These are phyloP conservation scores for Ennomos erosarius DNA, from an alignment of 2,888 invertebrate species.

Conservation along the genomic window DNA sequence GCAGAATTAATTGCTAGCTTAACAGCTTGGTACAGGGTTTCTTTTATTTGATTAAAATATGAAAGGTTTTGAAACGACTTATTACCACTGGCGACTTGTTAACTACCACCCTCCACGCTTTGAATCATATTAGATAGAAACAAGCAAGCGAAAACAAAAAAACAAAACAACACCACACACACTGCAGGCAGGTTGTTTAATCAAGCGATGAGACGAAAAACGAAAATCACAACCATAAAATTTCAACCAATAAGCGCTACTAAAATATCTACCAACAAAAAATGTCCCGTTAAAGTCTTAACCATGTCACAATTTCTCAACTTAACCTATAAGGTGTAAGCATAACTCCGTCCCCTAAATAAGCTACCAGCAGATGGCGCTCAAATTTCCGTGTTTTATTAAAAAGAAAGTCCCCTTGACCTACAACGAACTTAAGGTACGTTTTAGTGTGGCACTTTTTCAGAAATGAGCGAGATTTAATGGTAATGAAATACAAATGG, in stretches of 20 bases:
- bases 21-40: slow-evolving; percentile 17
- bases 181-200: too few relatives aligned
- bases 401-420: slow-evolving; percentile 60
- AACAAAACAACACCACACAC: too few relatives aligned
- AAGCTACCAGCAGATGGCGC: slow-evolving; percentile 60
- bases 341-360: slow-evolving; percentile 48
- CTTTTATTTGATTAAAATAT: slow-evolving; percentile 21
- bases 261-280: slow-evolving; percentile 21
- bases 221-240: too few relatives aligned
- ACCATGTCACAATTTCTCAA: slow-evolving; percentile 51
- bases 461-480: slow-evolving; percentile 35
- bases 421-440: slow-evolving; percentile 40
- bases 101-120: too few relatives aligned
- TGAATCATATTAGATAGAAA: too few relatives aligned
- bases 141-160: too few relatives aligned
- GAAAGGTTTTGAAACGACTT: slow-evolving; percentile 1
- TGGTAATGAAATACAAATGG: slow-evolving; percentile 36
- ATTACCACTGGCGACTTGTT: too few relatives aligned
- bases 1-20: slow-evolving; percentile 39
- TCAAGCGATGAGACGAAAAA: too few relatives aligned
- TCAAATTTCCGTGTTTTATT: slow-evolving; percentile 66
- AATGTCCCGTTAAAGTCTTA: slow-evolving; percentile 24
- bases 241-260: too few relatives aligned
- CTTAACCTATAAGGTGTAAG: slow-evolving; percentile 53
- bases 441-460: slow-evolving; percentile 34